Evolutionary conservation across 1,140 invertebrate species (phyloP), one percentile per base, ranked within the genome.

Genomic region (Aphaenogaster floridana): DNA sequence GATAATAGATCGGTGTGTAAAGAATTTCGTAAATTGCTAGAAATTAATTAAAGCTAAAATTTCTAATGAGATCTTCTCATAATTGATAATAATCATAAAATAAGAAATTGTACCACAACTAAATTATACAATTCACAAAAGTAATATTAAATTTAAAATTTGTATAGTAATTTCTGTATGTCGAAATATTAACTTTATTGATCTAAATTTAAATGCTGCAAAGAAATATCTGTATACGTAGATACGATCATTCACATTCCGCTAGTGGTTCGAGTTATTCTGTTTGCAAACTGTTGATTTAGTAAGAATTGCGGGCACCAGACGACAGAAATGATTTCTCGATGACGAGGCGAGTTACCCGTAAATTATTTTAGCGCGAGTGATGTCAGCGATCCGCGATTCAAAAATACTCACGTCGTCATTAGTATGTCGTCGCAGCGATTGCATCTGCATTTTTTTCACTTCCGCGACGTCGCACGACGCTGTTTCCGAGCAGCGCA

Each of bases 391-490:
- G 36, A 81, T 81, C 48, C 48, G 13, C 78, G 48, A 81, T 71
- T 42, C 48, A 54, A 81, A 81, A 71, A 71, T 71, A 81, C 50
- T 71, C 78, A 52, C 78, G 48, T 80, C 48, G 64, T 81, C 63
- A 81, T 71, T 81, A 81, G 50, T 81, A 81, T 36, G 48, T 81
- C 48, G 50, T 81, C 50, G 80, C 54, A 57, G 48, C 59, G 76
- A 72, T 45, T 87, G 61, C 72, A 63, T 84, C 66, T 79, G 86
- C 88, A 79, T 54, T 85, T 89, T 86, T 86, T 90, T 28, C 48
- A 76, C 79, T 90, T 90, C 86, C 86, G 89, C 74, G 52, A 89
- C 45, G 77, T 66, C 50, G 61, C 45, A 42, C 71, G 78, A 84
- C 68, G 69, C 72, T 63, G 84, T 84, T 76, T 84, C 71, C 54